Base-by-base conservation (phyloP, 2,113 vertebrate species). In the Vireo altiloquus region DNA sequence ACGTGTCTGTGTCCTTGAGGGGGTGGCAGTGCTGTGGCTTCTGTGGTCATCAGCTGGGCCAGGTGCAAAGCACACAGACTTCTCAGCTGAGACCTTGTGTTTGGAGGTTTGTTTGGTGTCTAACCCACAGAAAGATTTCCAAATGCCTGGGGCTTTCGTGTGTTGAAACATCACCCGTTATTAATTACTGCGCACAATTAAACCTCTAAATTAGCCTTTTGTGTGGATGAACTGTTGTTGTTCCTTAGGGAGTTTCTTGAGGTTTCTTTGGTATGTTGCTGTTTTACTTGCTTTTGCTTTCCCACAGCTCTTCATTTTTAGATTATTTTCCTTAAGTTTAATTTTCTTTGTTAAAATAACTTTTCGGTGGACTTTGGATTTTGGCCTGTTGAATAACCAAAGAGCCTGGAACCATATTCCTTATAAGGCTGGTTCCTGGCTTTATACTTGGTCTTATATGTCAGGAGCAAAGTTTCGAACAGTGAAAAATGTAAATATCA, bases 201-300 rank as follows among this genome's bases (percentile, higher is more conserved):
- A 94, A 85, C 74, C 72, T 95, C 83, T 92, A 40, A 94, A 95
- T 95, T 89, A 87, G 21, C 65, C 89, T 82, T 95, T 75, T 95
- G 92, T 96, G 53, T 65, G 84, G 27, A 86, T 69, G 72, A 84
- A 56, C 83, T 56, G 12, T 91, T 84, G 39, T 54, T 92, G 91
- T 87, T 95, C 93, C 94, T 87, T 31, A 31, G 89, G 81, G 77
- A 89, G 27, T 85, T 87, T 69, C 78, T 82, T 95, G 94, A 94
- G 93, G 87, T 91, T 95, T 96, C 61, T 79, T 89, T 94, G 74
- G 87, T 85, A 90, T 87, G 89, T 82, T 91, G 87, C 87, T 94
- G 3, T 84, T 95, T 87, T 71, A 44, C 54, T 89, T 91, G 94
- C 57, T 85, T 92, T 85, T 87, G 65, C 81, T 87, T 96, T 95